phyloP scores from a whole-genome alignment of 2,113 vertebrate genomes.

The Urocitellus parryii region DNA sequence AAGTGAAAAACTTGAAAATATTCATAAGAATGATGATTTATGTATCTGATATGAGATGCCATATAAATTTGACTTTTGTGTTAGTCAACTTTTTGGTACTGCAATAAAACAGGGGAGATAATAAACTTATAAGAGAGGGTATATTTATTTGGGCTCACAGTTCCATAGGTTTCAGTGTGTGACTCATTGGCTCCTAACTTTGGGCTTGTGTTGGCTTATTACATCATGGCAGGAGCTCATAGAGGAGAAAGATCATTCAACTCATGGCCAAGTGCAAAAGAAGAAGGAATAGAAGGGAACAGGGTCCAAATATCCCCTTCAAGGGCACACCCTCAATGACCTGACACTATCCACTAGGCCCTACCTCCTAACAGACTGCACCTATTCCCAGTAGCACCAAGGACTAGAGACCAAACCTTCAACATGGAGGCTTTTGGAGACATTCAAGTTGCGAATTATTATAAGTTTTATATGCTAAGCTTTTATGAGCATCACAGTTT shows the following conservation, averaged over 20 bases:
- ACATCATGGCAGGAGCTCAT: too few species aligned
- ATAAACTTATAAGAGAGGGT: not conserved
- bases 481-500: not conserved
- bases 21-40: not conserved
- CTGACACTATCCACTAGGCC: not conserved
- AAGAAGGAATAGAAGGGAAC: not conserved
- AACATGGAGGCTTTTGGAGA: accelerated
- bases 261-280: not conserved
- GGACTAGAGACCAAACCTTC: not conserved
- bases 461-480: not conserved
- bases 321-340: not conserved
- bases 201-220: accelerated
- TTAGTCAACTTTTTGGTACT: not conserved
- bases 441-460: not conserved
- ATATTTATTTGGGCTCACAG: not conserved
- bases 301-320: too few species aligned
- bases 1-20: not conserved
- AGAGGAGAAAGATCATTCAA: not conserved
- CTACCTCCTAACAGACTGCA: not conserved
- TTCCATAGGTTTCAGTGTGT: not conserved
- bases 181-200: not conserved
- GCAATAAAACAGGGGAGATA: not conserved
- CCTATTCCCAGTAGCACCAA: not conserved
- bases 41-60: not conserved
- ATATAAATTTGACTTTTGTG: not conserved